Conservation (phyloP, 2,888 invertebrate genomes). For the Rotaria macrura region DNA sequence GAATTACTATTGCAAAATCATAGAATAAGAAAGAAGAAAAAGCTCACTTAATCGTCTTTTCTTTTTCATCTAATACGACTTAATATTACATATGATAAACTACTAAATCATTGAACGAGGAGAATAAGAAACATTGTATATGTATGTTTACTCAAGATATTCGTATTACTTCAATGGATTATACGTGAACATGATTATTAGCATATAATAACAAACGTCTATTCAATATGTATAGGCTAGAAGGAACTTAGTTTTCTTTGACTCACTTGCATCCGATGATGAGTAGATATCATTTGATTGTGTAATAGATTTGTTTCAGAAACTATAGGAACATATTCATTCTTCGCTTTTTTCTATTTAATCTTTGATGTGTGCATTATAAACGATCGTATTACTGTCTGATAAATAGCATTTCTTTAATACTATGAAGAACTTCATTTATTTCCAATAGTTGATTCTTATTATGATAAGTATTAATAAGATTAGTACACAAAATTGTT, state of each 20-base stretch:
- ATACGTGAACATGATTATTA: background rate
- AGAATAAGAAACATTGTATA: background rate
- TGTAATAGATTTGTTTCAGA: background rate
- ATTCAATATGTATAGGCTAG: background rate
- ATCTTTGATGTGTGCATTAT: background rate
- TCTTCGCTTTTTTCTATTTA: background rate
- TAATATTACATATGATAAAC: background rate
- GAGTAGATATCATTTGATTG: background rate
- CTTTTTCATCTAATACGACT: background rate
- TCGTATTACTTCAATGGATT: background rate
- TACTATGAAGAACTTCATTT: background rate
- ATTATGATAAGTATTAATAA: background rate
- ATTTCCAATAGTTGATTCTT: background rate
- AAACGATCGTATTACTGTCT: background rate
- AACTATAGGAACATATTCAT: background rate
- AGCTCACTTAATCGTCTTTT: background rate
- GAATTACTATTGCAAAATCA: background rate
- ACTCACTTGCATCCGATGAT: background rate
- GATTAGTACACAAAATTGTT: background rate
- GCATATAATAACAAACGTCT: slow-evolving; percentile 8
- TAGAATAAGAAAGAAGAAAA: background rate
- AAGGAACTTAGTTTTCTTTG: background rate
- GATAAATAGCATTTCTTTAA: background rate
- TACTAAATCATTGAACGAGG: background rate
- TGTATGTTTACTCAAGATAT: background rate